A percentile compares a stretch with the other conserved stretches of the same genome.
Evolutionary conservation across 2,888 invertebrate species (phyloP).

Genomic region (Diaperis boleti): DNA sequence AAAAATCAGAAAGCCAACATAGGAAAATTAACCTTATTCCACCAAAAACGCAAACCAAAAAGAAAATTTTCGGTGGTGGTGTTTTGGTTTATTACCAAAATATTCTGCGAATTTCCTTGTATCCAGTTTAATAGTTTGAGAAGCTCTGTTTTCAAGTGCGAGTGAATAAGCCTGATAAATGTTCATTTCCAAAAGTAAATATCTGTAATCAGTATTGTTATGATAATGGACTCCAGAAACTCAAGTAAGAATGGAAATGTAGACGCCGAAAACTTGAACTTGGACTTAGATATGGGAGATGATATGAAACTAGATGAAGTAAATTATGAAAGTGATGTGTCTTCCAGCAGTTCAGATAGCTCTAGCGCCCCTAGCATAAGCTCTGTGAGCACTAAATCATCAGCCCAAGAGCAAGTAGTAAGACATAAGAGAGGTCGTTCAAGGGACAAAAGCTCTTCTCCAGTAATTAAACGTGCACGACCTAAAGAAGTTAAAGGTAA

Average conservation of each 20-base stretch:
- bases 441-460: constrained; percentile 62
- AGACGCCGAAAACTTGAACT: constrained; percentile 64
- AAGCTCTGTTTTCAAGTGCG: background rate
- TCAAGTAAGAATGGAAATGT: constrained; percentile 62
- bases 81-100: constrained; percentile 7
- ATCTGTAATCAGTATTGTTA: constrained; percentile 34
- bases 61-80: background rate
- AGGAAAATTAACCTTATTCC: background rate
- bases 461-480: constrained; percentile 61
- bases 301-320: constrained; percentile 83
- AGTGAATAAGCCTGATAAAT: background rate
- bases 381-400: constrained; percentile 79
- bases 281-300: constrained; percentile 77
- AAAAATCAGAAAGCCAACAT: background rate
- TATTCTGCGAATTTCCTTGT: background rate
- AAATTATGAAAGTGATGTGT: constrained; percentile 90
- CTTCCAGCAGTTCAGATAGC: constrained; percentile 80
- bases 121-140: background rate
- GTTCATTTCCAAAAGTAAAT: background rate
- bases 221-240: constrained; percentile 63
- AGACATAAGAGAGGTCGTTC: constrained; percentile 71
- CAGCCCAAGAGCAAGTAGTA: constrained; percentile 69
- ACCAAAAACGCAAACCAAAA: background rate
- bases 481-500: constrained; percentile 69
- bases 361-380: constrained; percentile 83